A percentile compares a stretch with the other conserved stretches of the same genome.
Conservation (phyloP, 2,888 invertebrate species). For the Drosophila rellima region DNA sequence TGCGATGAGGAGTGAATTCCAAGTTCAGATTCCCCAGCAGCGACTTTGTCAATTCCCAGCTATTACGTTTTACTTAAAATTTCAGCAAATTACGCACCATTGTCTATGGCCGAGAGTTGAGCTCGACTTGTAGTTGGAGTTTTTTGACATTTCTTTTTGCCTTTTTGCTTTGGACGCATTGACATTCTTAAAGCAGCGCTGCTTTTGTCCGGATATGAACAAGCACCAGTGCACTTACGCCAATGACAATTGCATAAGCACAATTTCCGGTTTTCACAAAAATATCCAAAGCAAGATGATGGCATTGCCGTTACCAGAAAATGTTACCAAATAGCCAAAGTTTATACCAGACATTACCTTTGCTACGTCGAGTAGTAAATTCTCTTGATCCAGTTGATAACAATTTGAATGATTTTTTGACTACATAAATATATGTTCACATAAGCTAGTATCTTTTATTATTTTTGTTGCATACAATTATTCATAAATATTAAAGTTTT, state of each 20-base stretch:
- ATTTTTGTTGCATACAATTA: no score
- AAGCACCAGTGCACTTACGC: slow-evolving; percentile 41
- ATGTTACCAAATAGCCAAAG: not conserved
- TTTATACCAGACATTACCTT: not conserved
- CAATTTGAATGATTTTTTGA: not conserved
- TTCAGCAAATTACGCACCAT: slow-evolving; percentile 73
- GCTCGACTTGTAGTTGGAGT: slow-evolving; percentile 32
- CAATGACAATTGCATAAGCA: slow-evolving; percentile 70
- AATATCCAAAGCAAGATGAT: slow-evolving; percentile 14
- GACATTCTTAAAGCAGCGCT: slow-evolving; percentile 33
- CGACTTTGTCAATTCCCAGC: slow-evolving; percentile 75
- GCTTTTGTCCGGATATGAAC: slow-evolving; percentile 44
- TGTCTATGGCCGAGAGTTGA: slow-evolving; percentile 51
- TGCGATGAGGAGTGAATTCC: slow-evolving; percentile 3
- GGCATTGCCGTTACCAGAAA: not conserved
- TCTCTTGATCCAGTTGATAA: slow-evolving; percentile 20
- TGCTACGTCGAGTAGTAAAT: not conserved
- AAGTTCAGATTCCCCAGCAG: slow-evolving; percentile 35
- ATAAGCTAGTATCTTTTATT: no score
- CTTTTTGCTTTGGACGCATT: slow-evolving; percentile 18
- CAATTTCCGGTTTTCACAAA: slow-evolving; percentile 69
- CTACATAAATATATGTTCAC: no score
- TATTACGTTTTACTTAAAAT: slow-evolving; percentile 74
- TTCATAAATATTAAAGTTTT: no score
- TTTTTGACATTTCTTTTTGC: slow-evolving; percentile 37